phyloP scores from a whole-genome alignment of 2,797 vertebrate genomes.

The Phrynocephalus guinanensis region DNA sequence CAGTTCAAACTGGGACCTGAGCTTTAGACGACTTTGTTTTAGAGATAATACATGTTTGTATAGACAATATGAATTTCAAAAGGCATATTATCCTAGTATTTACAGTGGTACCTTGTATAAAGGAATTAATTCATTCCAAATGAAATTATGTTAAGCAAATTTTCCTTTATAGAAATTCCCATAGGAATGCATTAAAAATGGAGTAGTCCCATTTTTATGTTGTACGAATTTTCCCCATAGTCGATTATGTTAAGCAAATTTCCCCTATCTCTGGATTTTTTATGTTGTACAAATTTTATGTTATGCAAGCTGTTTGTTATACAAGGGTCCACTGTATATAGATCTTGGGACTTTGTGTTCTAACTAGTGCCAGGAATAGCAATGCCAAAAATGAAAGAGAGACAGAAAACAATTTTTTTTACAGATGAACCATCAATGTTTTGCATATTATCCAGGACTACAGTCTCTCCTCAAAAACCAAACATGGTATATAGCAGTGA shows the following conservation, averaged over 20 bases:
- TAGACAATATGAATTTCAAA: conserved; percentile 4
- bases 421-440: background rate
- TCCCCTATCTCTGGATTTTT: no score
- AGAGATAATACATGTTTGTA: background rate
- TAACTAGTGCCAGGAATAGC: background rate
- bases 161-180: no score
- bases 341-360: background rate
- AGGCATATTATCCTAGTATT: conserved; percentile 5
- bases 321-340: background rate
- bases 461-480: background rate
- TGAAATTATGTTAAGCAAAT: no score
- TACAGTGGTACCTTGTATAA: background rate
- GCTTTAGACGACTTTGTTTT: conserved; percentile 10
- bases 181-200: no score
- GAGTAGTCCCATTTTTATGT: no score
- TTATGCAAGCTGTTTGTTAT: no score
- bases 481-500: background rate
- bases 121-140: no score
- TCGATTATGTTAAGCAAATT: no score
- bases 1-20: background rate
- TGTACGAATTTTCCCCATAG: no score
- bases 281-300: no score
- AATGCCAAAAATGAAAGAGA: background rate
- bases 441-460: background rate
- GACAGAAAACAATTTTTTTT: background rate